Conservation (phyloP, 2,888 invertebrate genomes). For the Yponomeuta evonymella region DNA sequence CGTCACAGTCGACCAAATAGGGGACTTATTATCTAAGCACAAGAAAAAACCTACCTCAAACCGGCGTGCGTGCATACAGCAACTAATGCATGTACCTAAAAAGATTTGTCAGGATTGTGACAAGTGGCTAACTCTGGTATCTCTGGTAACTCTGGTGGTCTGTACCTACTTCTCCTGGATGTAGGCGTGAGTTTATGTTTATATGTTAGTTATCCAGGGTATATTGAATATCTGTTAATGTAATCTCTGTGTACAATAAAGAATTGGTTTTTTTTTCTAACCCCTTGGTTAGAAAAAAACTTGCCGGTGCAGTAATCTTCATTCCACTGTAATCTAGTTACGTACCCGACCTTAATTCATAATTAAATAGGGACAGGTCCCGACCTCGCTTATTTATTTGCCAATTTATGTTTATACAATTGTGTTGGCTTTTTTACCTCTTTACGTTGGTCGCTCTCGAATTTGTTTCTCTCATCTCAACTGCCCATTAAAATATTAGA, state of each 20-base stretch:
- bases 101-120: no score
- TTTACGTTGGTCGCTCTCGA: background rate
- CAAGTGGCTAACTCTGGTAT: no score
- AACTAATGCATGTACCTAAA: no score
- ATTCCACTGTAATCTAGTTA: constrained; percentile 74
- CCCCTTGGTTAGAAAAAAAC: constrained; percentile 50
- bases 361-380: constrained; percentile 71
- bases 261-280: no score
- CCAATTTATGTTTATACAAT: constrained; percentile 67
- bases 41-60: no score
- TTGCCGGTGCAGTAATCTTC: constrained; percentile 67
- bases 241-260: no score
- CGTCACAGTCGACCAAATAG: no score
- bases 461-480: background rate
- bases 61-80: no score
- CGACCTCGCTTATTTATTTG: constrained; percentile 65
- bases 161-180: constrained; percentile 22
- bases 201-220: constrained; percentile 58
- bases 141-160: no score
- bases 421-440: constrained; percentile 23
- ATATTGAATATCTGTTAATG: no score
- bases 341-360: constrained; percentile 68
- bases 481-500: background rate
- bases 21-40: no score
- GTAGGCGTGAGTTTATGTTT: constrained; percentile 26